Conservation (phyloP, 2,113 vertebrate genomes). For the Cathartes aura region DNA sequence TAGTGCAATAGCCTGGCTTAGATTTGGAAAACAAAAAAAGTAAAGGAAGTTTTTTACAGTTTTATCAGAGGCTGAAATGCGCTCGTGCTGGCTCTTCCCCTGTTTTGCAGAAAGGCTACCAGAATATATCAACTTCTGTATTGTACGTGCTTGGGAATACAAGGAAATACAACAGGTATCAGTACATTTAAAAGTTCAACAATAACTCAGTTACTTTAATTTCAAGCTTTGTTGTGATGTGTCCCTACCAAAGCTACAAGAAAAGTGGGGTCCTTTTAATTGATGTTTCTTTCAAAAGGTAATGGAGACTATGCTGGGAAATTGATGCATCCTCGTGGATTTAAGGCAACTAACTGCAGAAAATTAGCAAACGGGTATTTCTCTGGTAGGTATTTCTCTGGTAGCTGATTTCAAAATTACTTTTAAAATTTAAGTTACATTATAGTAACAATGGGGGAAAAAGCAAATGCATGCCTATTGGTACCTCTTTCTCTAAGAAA, state of each 20-base stretch:
- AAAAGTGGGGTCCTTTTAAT: background rate
- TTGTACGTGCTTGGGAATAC: background rate
- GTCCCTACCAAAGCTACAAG: background rate
- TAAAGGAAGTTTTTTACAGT: background rate
- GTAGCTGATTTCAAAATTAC: background rate
- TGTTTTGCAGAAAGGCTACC: background rate
- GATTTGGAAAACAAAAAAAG: background rate
- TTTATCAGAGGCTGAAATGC: background rate
- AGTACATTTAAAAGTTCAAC: background rate
- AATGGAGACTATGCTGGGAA: background rate
- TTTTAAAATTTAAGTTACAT: background rate
- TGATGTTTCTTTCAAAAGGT: background rate
- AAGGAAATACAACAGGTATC: background rate
- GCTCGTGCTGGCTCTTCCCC: accelerated
- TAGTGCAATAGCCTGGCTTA: background rate
- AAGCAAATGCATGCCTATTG: background rate
- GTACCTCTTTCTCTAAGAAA: background rate
- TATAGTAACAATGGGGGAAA: background rate
- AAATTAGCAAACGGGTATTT: background rate
- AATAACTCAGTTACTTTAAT: background rate
- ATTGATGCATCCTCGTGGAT: background rate
- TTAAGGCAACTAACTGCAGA: background rate
- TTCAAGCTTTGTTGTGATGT: background rate
- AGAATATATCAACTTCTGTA: background rate
- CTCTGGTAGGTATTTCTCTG: background rate